A percentile compares a stretch with the other conserved stretches of the same genome.
These are phyloP conservation scores for Calcarius lapponicus DNA, from an alignment of 2,797 vertebrate genomes.

Conservation along the genomic window DNA sequence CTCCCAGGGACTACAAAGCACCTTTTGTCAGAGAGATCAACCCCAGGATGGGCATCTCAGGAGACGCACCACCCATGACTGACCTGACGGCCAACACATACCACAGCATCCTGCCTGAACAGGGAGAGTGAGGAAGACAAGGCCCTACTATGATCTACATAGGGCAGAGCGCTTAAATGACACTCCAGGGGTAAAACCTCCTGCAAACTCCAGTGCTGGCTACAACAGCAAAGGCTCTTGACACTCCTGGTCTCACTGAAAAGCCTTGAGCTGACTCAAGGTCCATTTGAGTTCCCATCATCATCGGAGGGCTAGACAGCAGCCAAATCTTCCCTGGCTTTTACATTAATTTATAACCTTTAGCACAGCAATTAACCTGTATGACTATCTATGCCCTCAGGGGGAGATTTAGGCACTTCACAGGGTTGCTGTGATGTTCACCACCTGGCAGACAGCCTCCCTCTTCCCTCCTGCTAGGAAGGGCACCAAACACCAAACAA, in stretches of 20 bases:
- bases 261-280: background rate
- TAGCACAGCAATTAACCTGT: background rate
- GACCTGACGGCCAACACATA: background rate
- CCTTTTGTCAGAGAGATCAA: background rate
- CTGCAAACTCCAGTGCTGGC: background rate
- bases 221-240: background rate
- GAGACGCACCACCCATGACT: background rate
- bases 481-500: background rate
- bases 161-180: background rate
- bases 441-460: background rate
- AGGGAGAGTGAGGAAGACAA: background rate
- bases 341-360: background rate
- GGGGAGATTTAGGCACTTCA: background rate
- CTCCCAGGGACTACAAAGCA: background rate
- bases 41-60: accelerated
- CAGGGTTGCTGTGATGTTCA: background rate
- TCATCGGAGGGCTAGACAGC: background rate
- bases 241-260: background rate
- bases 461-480: accelerated
- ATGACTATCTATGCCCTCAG: background rate
- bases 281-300: background rate
- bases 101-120: background rate
- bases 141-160: background rate
- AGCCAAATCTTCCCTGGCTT: background rate
- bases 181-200: background rate